These are phyloP conservation scores for Planococcus citri DNA, from an alignment of 1,140 invertebrate genomes.

Conservation along the genomic window DNA sequence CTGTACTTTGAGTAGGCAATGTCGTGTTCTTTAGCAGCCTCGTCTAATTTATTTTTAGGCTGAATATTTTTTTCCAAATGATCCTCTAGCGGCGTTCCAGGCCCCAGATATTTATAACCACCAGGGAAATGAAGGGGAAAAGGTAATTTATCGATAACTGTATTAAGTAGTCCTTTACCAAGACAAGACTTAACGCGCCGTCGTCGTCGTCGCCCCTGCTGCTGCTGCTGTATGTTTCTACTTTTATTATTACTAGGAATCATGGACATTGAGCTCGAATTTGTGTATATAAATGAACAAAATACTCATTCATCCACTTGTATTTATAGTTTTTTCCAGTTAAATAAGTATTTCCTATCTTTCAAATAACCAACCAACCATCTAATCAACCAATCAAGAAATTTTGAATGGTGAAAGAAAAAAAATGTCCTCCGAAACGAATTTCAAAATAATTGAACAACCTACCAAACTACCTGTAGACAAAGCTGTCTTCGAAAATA, in stretches of 20 bases:
- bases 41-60: slow-evolving; percentile 36
- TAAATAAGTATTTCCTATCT: too few species aligned
- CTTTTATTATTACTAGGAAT: too few species aligned
- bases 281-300: too few species aligned
- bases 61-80: slow-evolving; percentile 5
- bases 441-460: background rate
- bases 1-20: slow-evolving; percentile 34
- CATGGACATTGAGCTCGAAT: too few species aligned
- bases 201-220: background rate
- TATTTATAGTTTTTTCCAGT: too few species aligned
- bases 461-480: background rate
- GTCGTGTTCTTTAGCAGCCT: slow-evolving; percentile 36
- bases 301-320: too few species aligned
- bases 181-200: background rate
- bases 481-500: background rate
- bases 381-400: too few species aligned
- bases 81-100: slow-evolving; percentile 35
- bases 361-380: too few species aligned
- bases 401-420: too few species aligned
- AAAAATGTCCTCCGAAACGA: background rate
- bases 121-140: slow-evolving; percentile 36
- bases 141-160: slow-evolving; percentile 34
- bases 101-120: slow-evolving; percentile 33
- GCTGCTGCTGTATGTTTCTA: too few species aligned
- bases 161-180: slow-evolving; percentile 31